Evolutionary conservation across 2,888 invertebrate species (phyloP), one percentile per base, ranked within the genome.

Genomic region (Caenorhabditis plicata): DNA sequence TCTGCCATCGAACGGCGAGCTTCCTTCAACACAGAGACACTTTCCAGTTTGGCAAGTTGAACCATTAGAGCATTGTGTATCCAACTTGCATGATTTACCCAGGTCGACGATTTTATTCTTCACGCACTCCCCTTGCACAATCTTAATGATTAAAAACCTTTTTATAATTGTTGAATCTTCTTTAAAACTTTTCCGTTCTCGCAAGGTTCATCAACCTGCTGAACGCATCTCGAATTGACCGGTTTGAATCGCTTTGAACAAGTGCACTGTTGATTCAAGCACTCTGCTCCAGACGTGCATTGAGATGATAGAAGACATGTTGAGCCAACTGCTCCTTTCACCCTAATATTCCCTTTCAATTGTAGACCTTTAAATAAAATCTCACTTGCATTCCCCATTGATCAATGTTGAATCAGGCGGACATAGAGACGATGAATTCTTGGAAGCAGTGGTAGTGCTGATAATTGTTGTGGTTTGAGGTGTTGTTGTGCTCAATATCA

Each of bases 361-460:
- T 23, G 9, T 49, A 26, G 17, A 15, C 13, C 32, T 7, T 19
- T 17, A 15, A n/a, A 40, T 27, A 17, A 20, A 33, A 15, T 39
- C 52, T 33, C 32, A 69, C 68, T 68, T 64, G 62, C 76, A 76
- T 39, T 67, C 60, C 20, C 69, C 74, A 23, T 73, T 66, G n/a
- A 52, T 52, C 15, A 68, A 39, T 5, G 65, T 58, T 27, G 66
- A 68, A 33, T 74, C 68, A 4, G 62, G 53, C 2, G 72, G 65
- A 44, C 75, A 75, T n/a, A 52, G 35, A 0, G 50, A 60, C 53
- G 49, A 11, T 39, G n/a, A 45, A 32, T 29, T 1, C 51, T 44
- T 4, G 44, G 23, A 13, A 36, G 35, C 25, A 5, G 47, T 47
- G 17, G 41, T 1, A 2, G 9, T 9, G 9, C 15, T 47, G 8